Evolutionary conservation across 2,888 invertebrate genomes (phyloP).

Genomic region (Notocelia uddmanniana): DNA sequence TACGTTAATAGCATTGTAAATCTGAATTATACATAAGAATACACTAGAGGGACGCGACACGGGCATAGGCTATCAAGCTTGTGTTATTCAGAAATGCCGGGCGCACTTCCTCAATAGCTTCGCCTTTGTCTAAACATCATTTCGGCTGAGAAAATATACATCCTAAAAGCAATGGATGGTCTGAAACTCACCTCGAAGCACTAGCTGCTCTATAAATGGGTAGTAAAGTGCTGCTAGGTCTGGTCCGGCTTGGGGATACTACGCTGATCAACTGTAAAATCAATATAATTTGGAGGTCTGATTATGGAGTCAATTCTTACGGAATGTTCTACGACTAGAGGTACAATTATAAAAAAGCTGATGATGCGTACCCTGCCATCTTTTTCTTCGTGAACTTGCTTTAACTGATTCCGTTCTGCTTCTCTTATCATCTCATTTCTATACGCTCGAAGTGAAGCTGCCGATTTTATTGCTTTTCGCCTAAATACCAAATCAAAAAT

Average conservation of each 20-base stretch:
- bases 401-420: constrained; percentile 77
- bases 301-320: too few species aligned
- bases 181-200: constrained; percentile 69
- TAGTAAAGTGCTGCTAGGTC: constrained; percentile 76
- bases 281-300: background rate
- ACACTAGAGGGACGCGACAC: too few species aligned
- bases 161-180: too few species aligned
- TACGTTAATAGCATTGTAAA: too few species aligned
- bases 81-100: too few species aligned
- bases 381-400: constrained; percentile 78
- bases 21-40: too few species aligned
- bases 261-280: constrained; percentile 77
- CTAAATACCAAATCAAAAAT: constrained; percentile 52
- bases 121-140: too few species aligned
- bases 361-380: constrained; percentile 70
- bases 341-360: too few species aligned
- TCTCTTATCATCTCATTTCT: constrained; percentile 76
- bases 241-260: constrained; percentile 78
- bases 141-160: too few species aligned
- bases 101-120: too few species aligned
- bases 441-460: constrained; percentile 74
- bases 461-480: constrained; percentile 75
- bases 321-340: too few species aligned
- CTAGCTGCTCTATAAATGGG: constrained; percentile 79
- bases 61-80: too few species aligned